phyloP scores from a whole-genome alignment of 2,888 invertebrate genomes.

The Dysmachus trigonus region DNA sequence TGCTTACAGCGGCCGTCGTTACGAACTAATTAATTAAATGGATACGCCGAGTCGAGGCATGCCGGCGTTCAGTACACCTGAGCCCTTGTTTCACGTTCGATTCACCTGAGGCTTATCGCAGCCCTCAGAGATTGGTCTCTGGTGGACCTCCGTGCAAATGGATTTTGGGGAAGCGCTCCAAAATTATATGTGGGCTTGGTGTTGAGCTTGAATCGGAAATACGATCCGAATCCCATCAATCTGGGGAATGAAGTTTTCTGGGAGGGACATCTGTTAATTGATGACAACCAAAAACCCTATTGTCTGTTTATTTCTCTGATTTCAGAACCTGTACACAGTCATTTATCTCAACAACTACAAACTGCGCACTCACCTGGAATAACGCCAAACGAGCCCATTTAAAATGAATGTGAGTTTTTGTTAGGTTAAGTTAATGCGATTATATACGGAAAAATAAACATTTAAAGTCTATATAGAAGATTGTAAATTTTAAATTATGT shows the following conservation, averaged over 20 bases:
- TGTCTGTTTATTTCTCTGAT: not conserved
- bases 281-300: not conserved
- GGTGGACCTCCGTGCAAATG: not conserved
- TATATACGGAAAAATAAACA: no score
- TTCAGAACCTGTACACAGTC: not conserved
- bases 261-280: not conserved
- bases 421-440: no score
- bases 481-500: no score
- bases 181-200: not conserved
- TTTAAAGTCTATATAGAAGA: no score
- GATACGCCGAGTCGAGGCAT: not conserved
- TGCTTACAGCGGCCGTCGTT: not conserved
- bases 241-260: not conserved
- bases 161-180: not conserved
- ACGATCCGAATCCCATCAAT: not conserved
- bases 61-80: not conserved
- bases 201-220: not conserved
- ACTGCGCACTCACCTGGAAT: no score
- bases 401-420: no score
- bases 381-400: no score
- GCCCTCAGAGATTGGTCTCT: not conserved
- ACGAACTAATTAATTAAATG: not conserved
- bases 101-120: not conserved
- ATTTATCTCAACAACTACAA: not conserved
- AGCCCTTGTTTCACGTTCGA: not conserved